These are phyloP conservation scores for Trypoxylon attenuatum DNA, from an alignment of 2,888 invertebrate genomes.

Conservation along the genomic window DNA sequence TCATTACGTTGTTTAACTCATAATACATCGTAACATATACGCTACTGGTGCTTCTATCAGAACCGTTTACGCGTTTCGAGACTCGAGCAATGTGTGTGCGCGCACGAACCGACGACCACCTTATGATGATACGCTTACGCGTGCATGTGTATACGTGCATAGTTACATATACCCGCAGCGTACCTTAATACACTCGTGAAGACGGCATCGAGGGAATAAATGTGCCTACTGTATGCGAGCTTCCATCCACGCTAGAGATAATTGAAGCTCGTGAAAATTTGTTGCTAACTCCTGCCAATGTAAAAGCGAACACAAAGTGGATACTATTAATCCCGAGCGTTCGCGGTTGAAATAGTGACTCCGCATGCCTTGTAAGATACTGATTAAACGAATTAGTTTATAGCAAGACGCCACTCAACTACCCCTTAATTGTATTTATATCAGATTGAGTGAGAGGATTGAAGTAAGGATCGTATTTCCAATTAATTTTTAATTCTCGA, in stretches of 20 bases:
- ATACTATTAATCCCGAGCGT: not conserved
- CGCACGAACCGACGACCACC: conserved; percentile 12
- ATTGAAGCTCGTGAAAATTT: conserved; percentile 8
- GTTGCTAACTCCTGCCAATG: not conserved
- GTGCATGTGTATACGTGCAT: conserved; percentile 5
- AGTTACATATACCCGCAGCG: too few species aligned
- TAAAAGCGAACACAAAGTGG: not conserved
- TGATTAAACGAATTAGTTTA: too few species aligned
- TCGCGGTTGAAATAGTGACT: not conserved
- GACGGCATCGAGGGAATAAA: conserved; percentile 4
- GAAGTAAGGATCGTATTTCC: not conserved
- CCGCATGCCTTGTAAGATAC: too few species aligned
- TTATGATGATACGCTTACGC: conserved; percentile 13
- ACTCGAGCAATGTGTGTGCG: conserved; percentile 17
- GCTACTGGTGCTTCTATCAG: conserved; percentile 44
- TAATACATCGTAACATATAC: conserved; percentile 60
- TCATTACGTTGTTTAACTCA: conserved; percentile 68
- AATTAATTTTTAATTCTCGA: not conserved
- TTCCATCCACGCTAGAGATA: conserved; percentile 4
- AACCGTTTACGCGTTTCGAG: conserved; percentile 54
- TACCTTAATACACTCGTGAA: conserved; percentile 4
- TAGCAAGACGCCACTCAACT: too few species aligned
- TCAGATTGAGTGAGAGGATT: not conserved
- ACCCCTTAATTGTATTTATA: too few species aligned
- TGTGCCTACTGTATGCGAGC: conserved; percentile 7